Evolutionary conservation across 2,888 invertebrate genomes (phyloP).

Genomic region (Scelioninae gen. 2): DNA sequence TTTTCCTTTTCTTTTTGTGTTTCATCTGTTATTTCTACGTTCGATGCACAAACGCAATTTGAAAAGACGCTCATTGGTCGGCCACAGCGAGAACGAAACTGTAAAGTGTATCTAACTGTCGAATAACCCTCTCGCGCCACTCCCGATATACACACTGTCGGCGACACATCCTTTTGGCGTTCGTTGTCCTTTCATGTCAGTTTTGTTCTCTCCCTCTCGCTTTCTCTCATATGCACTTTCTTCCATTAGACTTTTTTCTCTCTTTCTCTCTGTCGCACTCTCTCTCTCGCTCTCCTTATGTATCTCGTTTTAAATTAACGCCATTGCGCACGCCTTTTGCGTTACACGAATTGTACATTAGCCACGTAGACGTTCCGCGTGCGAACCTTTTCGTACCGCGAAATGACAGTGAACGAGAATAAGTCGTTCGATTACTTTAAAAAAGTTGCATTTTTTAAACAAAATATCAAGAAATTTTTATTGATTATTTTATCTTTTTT

Average conservation of each 20-base stretch:
- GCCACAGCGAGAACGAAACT: slow-evolving; percentile 60
- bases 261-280: background rate
- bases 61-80: slow-evolving; percentile 34
- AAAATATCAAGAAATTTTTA: background rate
- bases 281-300: slow-evolving; percentile 24
- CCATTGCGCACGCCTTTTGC: slow-evolving; percentile 27
- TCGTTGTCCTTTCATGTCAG: slow-evolving; percentile 1
- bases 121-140: slow-evolving; percentile 63
- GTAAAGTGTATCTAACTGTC: slow-evolving; percentile 73
- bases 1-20: background rate
- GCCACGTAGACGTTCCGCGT: slow-evolving; percentile 24
- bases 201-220: slow-evolving; percentile 69
- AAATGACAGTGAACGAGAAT: slow-evolving; percentile 18
- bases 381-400: slow-evolving; percentile 27
- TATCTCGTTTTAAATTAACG: slow-evolving; percentile 41
- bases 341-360: slow-evolving; percentile 46
- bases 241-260: too few relatives aligned
- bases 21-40: background rate
- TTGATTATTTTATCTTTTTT: background rate
- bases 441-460: too few relatives aligned
- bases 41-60: slow-evolving; percentile 3
- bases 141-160: slow-evolving; percentile 63
- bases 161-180: slow-evolving; percentile 3
- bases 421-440: slow-evolving; percentile 3
- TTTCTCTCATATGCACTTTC: too few relatives aligned